These are phyloP conservation scores for Odobenus rosmarus DNA, from an alignment of 2,113 vertebrate species.

Conservation along the genomic window DNA sequence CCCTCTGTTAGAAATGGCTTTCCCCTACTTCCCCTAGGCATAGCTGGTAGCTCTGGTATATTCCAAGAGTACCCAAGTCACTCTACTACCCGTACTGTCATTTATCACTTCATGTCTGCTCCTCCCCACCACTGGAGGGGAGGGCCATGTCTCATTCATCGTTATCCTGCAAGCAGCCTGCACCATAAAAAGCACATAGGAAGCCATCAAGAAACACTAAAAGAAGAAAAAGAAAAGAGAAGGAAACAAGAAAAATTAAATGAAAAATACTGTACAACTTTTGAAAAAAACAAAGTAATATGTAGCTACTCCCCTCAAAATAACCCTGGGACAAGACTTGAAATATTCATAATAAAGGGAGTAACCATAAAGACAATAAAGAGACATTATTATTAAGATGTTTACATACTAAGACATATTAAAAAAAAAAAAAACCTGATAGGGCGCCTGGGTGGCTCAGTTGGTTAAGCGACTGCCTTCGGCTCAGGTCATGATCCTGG, in stretches of 20 bases:
- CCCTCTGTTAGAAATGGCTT: neutral
- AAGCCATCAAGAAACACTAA: neutral
- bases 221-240: neutral
- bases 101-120: neutral
- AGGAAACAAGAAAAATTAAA: neutral
- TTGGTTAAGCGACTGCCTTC: no score
- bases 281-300: slow-evolving; percentile 38
- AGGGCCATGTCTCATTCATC: neutral
- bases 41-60: neutral
- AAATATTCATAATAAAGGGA: slow-evolving; percentile 22
- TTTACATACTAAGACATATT: slow-evolving; percentile 28
- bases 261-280: neutral
- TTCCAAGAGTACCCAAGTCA: neutral
- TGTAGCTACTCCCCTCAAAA: neutral
- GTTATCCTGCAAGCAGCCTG: neutral
- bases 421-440: neutral
- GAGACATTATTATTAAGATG: slow-evolving; percentile 22
- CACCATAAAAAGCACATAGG: neutral
- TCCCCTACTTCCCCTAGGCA: neutral
- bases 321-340: neutral
- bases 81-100: neutral
- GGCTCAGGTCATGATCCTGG: no score
- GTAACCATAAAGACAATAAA: slow-evolving; percentile 32
- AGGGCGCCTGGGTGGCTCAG: no score
- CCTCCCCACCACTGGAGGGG: neutral